phyloP scores from a whole-genome alignment of 2,888 invertebrate genomes.

The Apamea sordens region DNA sequence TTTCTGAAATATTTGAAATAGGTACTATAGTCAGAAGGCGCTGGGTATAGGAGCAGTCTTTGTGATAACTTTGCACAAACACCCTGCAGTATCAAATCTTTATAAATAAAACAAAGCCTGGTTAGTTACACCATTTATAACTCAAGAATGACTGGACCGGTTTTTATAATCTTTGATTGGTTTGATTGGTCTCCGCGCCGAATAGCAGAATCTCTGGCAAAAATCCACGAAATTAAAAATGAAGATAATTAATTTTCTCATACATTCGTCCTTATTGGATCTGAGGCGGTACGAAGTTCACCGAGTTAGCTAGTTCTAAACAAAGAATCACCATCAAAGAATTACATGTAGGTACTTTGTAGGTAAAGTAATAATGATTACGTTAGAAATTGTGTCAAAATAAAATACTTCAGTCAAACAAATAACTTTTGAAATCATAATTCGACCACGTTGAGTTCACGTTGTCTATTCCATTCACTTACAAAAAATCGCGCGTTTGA shows the following conservation, averaged over 20 bases:
- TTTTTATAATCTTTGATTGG: too few species aligned
- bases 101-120: too few species aligned
- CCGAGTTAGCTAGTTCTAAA: neutral
- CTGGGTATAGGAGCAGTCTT: neutral
- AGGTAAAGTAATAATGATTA: neutral
- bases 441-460: neutral
- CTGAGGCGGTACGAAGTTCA: too few species aligned
- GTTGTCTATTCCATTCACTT: neutral
- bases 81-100: neutral
- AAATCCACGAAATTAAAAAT: too few species aligned
- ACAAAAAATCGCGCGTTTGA: neutral
- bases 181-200: too few species aligned
- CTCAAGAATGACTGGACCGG: too few species aligned
- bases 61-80: neutral
- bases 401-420: neutral
- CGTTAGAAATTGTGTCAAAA: neutral
- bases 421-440: neutral
- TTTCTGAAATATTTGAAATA: neutral
- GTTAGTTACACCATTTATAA: too few species aligned
- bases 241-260: too few species aligned
- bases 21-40: neutral
- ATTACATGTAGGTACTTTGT: neutral
- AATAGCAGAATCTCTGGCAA: too few species aligned
- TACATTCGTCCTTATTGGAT: too few species aligned
- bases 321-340: neutral